Evolutionary conservation across 2,113 vertebrate species (phyloP).

Genomic region (Chloropsis hardwickii): DNA sequence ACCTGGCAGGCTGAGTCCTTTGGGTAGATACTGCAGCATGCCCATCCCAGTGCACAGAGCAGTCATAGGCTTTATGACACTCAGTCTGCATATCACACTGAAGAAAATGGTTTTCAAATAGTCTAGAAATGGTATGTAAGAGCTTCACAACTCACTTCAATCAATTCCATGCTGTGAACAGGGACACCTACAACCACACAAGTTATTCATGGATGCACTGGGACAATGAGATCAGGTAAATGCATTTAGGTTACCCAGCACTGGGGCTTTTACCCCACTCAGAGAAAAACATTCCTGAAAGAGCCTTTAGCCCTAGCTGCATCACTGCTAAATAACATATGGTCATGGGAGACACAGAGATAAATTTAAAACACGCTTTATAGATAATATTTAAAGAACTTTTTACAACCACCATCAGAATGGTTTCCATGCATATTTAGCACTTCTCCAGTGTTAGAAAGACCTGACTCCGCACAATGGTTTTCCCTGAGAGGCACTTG

Average conservation of each 20-base stretch:
- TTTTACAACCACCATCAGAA: neutral
- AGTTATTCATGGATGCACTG: neutral
- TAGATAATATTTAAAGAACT: neutral
- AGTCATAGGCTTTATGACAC: neutral
- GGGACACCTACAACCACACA: neutral
- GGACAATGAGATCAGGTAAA: neutral
- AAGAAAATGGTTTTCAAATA: neutral
- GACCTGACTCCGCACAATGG: neutral
- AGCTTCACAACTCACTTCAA: neutral
- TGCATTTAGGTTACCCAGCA: neutral
- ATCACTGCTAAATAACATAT: neutral
- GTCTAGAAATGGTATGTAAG: neutral
- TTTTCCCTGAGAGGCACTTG: neutral
- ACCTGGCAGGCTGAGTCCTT: neutral
- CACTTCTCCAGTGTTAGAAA: neutral
- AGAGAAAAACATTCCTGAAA: neutral
- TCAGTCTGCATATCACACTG: neutral
- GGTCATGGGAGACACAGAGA: neutral
- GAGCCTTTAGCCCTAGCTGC: neutral
- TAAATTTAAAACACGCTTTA: neutral
- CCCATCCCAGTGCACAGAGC: neutral
- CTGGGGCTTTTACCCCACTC: fast-evolving
- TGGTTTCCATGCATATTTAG: neutral
- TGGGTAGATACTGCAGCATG: neutral
- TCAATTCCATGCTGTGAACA: neutral